Evolutionary conservation across 2,888 invertebrate species (phyloP).

Genomic region (Thera britannica): DNA sequence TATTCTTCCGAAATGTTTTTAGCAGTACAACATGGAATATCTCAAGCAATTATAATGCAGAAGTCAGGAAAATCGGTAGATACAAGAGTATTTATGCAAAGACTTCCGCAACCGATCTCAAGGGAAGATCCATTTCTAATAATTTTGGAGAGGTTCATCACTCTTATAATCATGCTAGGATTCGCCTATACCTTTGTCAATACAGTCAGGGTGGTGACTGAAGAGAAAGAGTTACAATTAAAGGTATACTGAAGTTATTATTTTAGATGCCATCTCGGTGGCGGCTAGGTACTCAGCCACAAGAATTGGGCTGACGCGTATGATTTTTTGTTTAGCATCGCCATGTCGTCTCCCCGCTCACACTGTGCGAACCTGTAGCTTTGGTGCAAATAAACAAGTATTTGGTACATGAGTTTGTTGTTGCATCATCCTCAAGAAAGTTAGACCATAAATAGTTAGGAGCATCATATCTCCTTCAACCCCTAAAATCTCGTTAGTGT

Average conservation of each 20-base stretch:
- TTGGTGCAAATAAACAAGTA: no score
- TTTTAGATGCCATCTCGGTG: no score
- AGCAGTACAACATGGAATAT: constrained; percentile 73
- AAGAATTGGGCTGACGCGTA: no score
- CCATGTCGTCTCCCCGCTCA: no score
- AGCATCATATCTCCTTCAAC: no score
- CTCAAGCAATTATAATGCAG: constrained; percentile 70
- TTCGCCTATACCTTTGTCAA: constrained; percentile 93
- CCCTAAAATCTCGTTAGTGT: no score
- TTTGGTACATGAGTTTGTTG: no score
- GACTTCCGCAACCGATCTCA: constrained; percentile 90
- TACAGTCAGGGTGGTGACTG: constrained; percentile 89
- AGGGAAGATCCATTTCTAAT: constrained; percentile 88
- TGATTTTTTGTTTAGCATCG: no score
- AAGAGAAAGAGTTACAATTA: constrained; percentile 90
- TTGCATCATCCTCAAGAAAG: no score
- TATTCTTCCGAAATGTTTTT: constrained; percentile 76
- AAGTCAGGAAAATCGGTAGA: constrained; percentile 64
- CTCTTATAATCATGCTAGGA: constrained; percentile 91
- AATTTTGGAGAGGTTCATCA: constrained; percentile 88
- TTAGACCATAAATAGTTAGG: no score
- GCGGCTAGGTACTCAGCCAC: no score
- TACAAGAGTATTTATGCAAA: constrained; percentile 81
- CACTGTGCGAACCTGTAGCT: no score
- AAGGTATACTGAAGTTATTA: constrained; percentile 82